Evolutionary conservation across 23 tunicate genomes (phyloP).

Genomic region (Halocynthia roretzi): DNA sequence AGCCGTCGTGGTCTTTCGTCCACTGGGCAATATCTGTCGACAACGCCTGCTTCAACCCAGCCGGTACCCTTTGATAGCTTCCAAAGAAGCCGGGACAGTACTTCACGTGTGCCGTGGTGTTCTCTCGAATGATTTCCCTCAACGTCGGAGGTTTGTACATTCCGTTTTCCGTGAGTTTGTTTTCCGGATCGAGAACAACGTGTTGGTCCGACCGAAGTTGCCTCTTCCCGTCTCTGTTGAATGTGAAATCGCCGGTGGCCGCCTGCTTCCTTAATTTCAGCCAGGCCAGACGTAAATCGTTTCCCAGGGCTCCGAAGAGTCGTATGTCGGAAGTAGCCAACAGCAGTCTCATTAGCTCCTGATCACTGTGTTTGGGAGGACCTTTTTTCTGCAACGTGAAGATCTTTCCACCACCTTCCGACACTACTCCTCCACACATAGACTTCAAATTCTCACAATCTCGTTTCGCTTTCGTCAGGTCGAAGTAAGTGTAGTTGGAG

Average conservation of each 20-base stretch:
- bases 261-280: conserved; percentile 5
- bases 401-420: conserved; percentile 7
- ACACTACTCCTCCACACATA: conserved; percentile 32
- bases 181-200: background rate
- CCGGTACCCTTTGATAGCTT: conserved; percentile 17
- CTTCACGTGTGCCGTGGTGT: conserved; percentile 35
- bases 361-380: conserved; percentile 33
- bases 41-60: conserved; percentile 10
- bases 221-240: conserved; percentile 7
- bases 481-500: conserved; percentile 6
- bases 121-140: background rate
- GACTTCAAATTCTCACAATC: conserved; percentile 23
- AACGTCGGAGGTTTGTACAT: background rate
- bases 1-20: conserved; percentile 19
- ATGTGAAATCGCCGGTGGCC: conserved; percentile 15
- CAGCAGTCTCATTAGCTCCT: conserved; percentile 17
- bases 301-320: conserved; percentile 36
- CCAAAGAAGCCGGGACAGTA: conserved; percentile 46
- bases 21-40: conserved; percentile 19
- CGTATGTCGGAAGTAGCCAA: conserved; percentile 8
- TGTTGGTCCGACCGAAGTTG: conserved; percentile 1
- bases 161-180: background rate
- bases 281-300: conserved; percentile 29
- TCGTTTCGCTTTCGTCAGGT: conserved; percentile 13
- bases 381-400: conserved; percentile 22